Percentiles rank a stretch among this genome's conserved stretches.
Evolutionary conservation across 1,140 invertebrate species (phyloP).

Genomic region (Steinernema khuongi): DNA sequence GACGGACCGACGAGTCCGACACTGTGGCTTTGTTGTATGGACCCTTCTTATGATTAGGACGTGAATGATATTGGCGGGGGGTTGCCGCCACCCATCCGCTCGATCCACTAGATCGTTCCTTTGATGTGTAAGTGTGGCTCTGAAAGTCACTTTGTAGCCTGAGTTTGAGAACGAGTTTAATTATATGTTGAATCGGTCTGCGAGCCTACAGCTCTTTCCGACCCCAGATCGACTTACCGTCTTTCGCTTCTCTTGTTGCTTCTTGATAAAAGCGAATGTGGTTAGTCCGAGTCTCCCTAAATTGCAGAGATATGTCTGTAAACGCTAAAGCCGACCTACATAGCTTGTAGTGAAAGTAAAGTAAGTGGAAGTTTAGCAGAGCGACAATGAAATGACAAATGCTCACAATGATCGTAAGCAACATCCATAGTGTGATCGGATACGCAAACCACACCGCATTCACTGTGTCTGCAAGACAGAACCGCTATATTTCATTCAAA

Average conservation of each 20-base stretch:
- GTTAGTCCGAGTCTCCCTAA: slow-evolving; percentile 26
- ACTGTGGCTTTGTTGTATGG: slow-evolving; percentile 1
- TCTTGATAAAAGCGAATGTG: slow-evolving; percentile 26
- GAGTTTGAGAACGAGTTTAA: neutral
- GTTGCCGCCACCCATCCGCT: neutral
- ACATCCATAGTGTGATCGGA: slow-evolving; percentile 13
- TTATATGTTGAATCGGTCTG: too few relatives aligned
- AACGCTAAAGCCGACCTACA: slow-evolving; percentile 10
- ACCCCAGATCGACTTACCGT: slow-evolving; percentile 11
- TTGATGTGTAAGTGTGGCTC: slow-evolving; percentile 3
- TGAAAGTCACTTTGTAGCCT: neutral
- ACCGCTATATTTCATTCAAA: too few relatives aligned
- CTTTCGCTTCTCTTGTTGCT: slow-evolving; percentile 18
- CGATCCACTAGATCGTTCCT: neutral
- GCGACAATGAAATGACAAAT: slow-evolving; percentile 20
- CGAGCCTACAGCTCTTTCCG: too few relatives aligned
- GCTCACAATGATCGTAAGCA: neutral
- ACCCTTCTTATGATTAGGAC: neutral
- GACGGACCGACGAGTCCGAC: neutral
- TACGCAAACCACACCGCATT: neutral
- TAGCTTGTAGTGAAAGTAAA: slow-evolving; percentile 28
- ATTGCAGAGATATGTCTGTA: neutral
- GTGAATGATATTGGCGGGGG: neutral
- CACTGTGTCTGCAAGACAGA: neutral
- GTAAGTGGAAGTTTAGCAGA: slow-evolving; percentile 25